Conservation (phyloP, 35 echinoderm and acorn worm species). For the Heliocidaris erythrogramma region DNA sequence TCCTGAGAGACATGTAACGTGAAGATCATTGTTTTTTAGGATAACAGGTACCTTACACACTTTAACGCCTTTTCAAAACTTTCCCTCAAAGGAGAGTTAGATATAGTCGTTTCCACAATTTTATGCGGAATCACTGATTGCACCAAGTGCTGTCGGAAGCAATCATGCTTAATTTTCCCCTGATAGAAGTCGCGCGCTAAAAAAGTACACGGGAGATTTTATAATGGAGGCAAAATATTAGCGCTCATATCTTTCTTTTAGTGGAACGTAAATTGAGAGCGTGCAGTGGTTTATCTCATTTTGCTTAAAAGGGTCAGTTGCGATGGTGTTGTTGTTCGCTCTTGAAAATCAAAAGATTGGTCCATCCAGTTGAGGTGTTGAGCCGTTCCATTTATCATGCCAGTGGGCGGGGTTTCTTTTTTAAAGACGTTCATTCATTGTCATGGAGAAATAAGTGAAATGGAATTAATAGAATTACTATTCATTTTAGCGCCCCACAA, state of each 20-base stretch:
- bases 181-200: neutral
- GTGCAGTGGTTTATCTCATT: neutral
- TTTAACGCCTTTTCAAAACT: neutral
- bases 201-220: neutral
- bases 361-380: neutral
- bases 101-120: neutral
- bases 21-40: neutral
- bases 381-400: neutral
- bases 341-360: neutral
- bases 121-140: constrained; percentile 1
- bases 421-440: neutral
- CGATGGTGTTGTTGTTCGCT: neutral
- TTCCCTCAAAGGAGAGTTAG: neutral
- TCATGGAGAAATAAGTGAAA: neutral
- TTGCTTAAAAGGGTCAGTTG: neutral
- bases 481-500: too few relatives aligned
- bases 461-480: neutral
- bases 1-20: neutral
- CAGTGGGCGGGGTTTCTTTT: neutral
- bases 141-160: neutral
- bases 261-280: neutral
- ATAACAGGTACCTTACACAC: neutral
- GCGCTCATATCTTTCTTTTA: neutral
- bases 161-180: neutral
- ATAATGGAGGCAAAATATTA: neutral